Evolutionary conservation across 2,888 invertebrate species (phyloP), one percentile per base, ranked within the genome.

Genomic region (Pollenia griseotomentosa): DNA sequence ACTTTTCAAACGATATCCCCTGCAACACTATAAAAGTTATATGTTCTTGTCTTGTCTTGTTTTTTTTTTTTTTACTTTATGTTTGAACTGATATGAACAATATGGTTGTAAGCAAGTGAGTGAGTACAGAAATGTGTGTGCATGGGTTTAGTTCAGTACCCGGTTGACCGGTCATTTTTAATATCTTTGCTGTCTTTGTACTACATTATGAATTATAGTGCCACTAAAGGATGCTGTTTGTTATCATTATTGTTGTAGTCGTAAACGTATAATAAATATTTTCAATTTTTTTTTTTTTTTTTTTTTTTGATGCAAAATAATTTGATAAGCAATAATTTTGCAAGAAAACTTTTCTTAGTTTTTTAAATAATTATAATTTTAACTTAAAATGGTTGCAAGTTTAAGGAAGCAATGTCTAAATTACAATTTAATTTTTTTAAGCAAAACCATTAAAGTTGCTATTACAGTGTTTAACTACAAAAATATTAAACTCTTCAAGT

Each of bases 141-240:
- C n/a, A 10, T 66, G 14, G 59, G 33, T 77, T n/a, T 66, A 19
- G 66, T 55, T 68, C 82, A 40, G 73, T 78, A 61, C 53, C 85
- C 46, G 59, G 78, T 74, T 82, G 78, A 85, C 85, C 82, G 82
- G 82, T 78, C 78, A 78, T 82, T 82, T 84, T 86, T 82, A 86
- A 82, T 86, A 78, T 78, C 48, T 66, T 86, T 73, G 74, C 70
- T 59, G 65, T 75, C 57, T 79, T 80, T 70, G 59, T 71, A 65
- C 65, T n/a, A 65, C 75, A 80, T 86, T 86, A 83, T 83, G 79
- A 86, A 66, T 75, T 86, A 80, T 80, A 65, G 84, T 79, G 61
- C 23, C 68, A 80, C 79, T 70, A 79, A 84, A 79, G 84, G 74
- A 80, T 74, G 68, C 68, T 68, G 74, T 68, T 84, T 74, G 73